Conservation (phyloP, 2,113 vertebrate species). For the Bos indicus region DNA sequence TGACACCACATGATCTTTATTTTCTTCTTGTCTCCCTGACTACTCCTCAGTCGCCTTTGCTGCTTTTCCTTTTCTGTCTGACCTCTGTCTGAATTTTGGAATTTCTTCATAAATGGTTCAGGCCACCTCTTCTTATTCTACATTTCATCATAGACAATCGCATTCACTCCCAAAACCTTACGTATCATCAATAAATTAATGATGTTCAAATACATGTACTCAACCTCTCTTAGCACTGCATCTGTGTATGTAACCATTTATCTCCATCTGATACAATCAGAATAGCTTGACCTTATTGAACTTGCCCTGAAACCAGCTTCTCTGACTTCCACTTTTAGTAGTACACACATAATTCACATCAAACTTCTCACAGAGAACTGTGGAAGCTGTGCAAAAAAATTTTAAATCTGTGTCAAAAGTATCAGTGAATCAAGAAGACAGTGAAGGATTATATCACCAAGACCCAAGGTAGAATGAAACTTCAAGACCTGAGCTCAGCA, state of each 20-base stretch:
- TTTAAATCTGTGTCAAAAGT: neutral
- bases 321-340: neutral
- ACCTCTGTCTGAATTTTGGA: neutral
- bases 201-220: neutral
- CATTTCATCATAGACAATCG: neutral
- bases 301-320: neutral
- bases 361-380: neutral
- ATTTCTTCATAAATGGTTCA: neutral
- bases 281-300: neutral
- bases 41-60: neutral
- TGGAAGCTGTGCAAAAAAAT: neutral
- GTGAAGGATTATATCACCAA: neutral
- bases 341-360: neutral
- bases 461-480: neutral
- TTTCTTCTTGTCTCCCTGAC: neutral
- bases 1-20: neutral
- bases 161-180: neutral
- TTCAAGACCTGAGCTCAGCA: neutral
- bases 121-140: neutral
- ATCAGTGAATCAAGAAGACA: neutral
- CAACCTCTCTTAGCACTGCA: neutral
- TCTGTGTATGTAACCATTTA: neutral
- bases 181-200: neutral
- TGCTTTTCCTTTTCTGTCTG: neutral
- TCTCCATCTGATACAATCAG: neutral